phyloP scores from a whole-genome alignment of 2,113 vertebrate species.

The Geococcyx californianus region DNA sequence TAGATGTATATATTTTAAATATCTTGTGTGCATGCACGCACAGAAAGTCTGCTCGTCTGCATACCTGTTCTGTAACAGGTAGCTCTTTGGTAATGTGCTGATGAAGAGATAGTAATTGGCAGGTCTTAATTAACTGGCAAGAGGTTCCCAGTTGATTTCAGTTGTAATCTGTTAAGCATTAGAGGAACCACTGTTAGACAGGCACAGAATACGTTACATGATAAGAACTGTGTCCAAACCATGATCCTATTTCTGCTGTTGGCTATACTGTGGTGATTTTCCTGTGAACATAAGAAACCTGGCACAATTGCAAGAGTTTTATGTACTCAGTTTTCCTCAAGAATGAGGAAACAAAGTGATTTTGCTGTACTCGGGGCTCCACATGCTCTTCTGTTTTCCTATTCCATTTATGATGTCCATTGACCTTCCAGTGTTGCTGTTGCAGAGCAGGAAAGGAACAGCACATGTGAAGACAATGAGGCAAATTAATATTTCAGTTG shows the following conservation, averaged over 20 bases:
- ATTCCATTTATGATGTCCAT: neutral
- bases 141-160: neutral
- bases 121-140: conserved; percentile 46
- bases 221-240: neutral
- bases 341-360: neutral
- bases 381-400: neutral
- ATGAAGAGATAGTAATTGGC: neutral
- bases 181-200: neutral
- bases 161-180: neutral
- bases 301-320: neutral
- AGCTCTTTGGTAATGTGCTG: neutral
- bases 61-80: neutral
- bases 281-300: neutral
- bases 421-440: neutral
- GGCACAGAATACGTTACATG: neutral
- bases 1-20: neutral
- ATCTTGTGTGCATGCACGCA: neutral
- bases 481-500: neutral
- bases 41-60: neutral
- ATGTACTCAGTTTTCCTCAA: neutral
- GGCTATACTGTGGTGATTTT: neutral
- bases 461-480: neutral
- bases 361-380: neutral
- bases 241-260: neutral
- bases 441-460: neutral